A percentile compares a stretch with the other conserved stretches of the same genome.
phyloP scores from a whole-genome alignment of 2,113 vertebrate genomes.

The Clarias gariepinus region DNA sequence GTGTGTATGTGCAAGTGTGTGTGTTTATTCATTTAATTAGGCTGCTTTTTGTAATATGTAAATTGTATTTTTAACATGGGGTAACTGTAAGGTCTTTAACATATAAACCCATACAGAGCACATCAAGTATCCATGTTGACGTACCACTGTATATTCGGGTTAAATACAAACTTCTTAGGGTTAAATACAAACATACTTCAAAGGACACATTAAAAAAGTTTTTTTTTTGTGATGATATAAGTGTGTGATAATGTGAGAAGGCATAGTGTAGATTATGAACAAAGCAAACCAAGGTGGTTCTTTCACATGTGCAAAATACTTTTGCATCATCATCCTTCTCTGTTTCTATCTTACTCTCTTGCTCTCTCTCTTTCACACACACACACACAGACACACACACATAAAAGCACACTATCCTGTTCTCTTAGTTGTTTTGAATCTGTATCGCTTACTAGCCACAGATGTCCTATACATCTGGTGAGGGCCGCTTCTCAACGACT shows the following conservation, averaged over 20 bases:
- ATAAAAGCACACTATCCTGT: background rate
- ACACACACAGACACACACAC: background rate
- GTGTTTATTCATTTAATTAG: background rate
- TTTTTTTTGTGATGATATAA: background rate
- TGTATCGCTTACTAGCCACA: slow-evolving; percentile 75
- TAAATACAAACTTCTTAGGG: background rate
- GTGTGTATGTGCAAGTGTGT: too few species aligned
- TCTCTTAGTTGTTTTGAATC: slow-evolving; percentile 1
- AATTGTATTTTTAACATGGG: background rate
- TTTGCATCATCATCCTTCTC: background rate
- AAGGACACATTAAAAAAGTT: background rate
- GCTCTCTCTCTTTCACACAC: background rate
- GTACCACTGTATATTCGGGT: background rate
- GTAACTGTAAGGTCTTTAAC: background rate
- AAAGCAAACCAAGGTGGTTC: background rate
- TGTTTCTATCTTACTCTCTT: too few species aligned
- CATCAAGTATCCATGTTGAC: background rate
- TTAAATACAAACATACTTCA: background rate
- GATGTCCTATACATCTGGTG: slow-evolving; percentile 83
- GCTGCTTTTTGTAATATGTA: background rate
- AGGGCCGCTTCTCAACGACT: slow-evolving; percentile 73
- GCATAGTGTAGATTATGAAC: background rate
- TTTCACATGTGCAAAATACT: background rate
- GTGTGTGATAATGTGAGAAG: background rate
- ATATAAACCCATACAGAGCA: background rate